Base-by-base conservation (phyloP, 2,888 invertebrate species). In the Phasia obesa region DNA sequence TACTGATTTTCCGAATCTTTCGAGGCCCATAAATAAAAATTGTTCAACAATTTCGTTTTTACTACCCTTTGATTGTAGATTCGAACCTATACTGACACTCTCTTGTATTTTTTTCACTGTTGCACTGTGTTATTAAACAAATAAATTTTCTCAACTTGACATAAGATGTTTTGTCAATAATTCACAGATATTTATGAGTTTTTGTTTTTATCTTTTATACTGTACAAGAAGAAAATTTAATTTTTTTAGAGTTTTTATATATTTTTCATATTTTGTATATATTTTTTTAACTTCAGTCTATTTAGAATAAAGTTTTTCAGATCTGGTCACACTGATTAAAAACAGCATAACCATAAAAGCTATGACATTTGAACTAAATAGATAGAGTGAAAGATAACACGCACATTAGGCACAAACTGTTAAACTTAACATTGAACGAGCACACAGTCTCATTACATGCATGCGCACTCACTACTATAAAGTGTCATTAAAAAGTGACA, bases 311-410 rank as follows among this genome's bases (percentile, higher is more conserved):
- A n/a, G n/a, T n/a, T n/a, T 47, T 15, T 47, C 5, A 17, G 7
- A 47, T 67, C 44, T 69, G 79, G 79, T 67, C 47, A 47, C 38
- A 35, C n/a, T 17, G 44, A 53, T 60, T 62, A 25, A 23, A 74
- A 23, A 74, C 44, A 67, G 60, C 67, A 74, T 80, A 80, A 80
- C 79, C 73, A 74, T 80, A 80, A 80, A 80, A 67, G 47, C 55
- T 74, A 27, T 74, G 67, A 80, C 73, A 74, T 74, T 74, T 80
- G 79, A 80, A 74, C 79, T 74, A 80, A 73, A 73, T 67, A 60
- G 79, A 74, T 80, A 51, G 47, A 67, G 79, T 73, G 53, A 67
- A 67, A 74, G 67, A 80, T 80, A 74, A 62, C 60, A 73, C 47
- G 47, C 23, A 67, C 44, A 49, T 19, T 17, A n/a, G n/a, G n/a